These are phyloP conservation scores for Drosophila vallismaia DNA, from an alignment of 2,888 invertebrate species.

Conservation along the genomic window DNA sequence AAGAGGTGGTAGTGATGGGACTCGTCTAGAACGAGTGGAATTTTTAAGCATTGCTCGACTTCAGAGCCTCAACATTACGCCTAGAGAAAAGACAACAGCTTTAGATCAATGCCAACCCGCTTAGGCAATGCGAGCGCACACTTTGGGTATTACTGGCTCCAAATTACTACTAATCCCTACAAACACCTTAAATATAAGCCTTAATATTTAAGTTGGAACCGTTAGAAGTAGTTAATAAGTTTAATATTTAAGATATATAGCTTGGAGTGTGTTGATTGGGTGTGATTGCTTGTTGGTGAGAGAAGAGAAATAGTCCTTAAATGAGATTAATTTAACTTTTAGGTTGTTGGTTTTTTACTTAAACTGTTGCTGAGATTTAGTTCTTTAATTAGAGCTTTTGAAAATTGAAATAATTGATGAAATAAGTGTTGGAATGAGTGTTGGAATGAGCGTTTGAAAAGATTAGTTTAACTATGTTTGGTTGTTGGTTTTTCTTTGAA, in stretches of 20 bases:
- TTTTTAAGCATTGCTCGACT: conserved; percentile 67
- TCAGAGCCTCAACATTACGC: conserved; percentile 61
- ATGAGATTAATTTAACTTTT: no score
- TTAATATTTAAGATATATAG: conserved; percentile 12
- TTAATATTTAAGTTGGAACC: conserved; percentile 15
- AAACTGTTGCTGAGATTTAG: neutral
- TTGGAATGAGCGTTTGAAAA: no score
- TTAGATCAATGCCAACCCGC: conserved; percentile 37
- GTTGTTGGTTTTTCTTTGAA: neutral
- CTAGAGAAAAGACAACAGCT: conserved; percentile 48
- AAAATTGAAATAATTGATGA: neutral
- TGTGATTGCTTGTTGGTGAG: conserved; percentile 11
- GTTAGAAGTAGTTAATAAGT: conserved; percentile 21
- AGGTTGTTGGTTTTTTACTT: neutral
- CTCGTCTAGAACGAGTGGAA: conserved; percentile 63
- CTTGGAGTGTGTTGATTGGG: conserved; percentile 30
- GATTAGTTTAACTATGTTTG: neutral
- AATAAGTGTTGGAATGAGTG: neutral
- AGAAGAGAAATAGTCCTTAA: no score
- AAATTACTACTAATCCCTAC: conserved; percentile 28
- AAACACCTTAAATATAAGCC: conserved; percentile 8
- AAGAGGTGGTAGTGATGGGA: conserved; percentile 60
- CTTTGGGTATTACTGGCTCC: conserved; percentile 9
- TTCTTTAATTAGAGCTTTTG: neutral
- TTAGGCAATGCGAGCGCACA: conserved; percentile 1